Evolutionary conservation across 2,113 vertebrate species (phyloP).

Genomic region (Drymodes brunneopygia): DNA sequence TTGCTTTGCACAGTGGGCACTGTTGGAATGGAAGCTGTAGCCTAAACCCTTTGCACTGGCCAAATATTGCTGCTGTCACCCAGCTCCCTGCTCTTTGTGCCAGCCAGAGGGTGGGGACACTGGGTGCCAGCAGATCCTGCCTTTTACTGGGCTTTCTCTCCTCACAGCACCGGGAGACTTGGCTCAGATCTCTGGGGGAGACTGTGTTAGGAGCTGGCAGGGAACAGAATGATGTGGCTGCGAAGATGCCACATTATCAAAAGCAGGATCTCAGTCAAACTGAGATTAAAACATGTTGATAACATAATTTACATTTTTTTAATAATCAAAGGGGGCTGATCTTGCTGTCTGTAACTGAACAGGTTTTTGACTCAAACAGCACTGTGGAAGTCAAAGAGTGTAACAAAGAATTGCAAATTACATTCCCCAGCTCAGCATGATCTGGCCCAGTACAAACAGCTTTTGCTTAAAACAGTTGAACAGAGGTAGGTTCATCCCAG

Average conservation of each 20-base stretch:
- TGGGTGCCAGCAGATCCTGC: background rate
- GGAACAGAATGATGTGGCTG: background rate
- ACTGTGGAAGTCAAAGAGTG: background rate
- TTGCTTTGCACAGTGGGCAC: background rate
- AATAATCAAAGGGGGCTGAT: background rate
- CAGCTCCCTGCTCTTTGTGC: background rate
- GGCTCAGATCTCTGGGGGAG: background rate
- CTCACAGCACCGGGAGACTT: background rate
- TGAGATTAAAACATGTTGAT: background rate
- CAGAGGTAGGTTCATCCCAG: constrained; percentile 23
- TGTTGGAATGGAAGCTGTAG: background rate
- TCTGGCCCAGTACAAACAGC: constrained; percentile 20
- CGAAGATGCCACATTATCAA: background rate
- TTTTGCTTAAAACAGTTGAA: constrained; percentile 34
- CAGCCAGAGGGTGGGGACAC: background rate
- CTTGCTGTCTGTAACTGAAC: background rate
- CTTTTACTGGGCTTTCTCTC: background rate
- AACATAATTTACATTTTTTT: background rate
- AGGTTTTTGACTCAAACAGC: background rate
- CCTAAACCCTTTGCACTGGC: background rate
- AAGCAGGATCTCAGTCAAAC: background rate
- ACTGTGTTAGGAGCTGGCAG: background rate
- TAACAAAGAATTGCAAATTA: constrained; percentile 46
- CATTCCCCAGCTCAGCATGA: constrained; percentile 41
- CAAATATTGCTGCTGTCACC: background rate